Conservation (phyloP, 1,140 invertebrate species). For the Dryas iulia region DNA sequence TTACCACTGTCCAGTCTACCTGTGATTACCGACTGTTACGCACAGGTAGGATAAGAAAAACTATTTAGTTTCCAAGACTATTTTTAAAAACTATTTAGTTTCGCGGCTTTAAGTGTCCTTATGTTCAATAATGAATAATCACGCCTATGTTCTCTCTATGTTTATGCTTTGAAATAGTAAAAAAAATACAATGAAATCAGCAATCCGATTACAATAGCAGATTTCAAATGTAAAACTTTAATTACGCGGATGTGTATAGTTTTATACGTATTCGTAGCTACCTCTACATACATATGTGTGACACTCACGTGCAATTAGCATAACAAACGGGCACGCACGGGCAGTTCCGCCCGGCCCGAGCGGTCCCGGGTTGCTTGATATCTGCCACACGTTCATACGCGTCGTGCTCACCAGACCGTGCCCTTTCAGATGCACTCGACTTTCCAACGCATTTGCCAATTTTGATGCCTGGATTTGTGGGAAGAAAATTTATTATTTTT, state of each 20-base stretch:
- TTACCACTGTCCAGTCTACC: no score
- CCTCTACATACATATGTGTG: not conserved
- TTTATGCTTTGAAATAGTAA: no score
- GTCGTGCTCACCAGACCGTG: constrained; percentile 70
- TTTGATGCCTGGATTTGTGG: constrained; percentile 35
- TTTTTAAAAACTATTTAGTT: no score
- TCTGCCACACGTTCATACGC: constrained; percentile 58
- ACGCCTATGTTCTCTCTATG: no score
- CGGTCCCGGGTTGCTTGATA: constrained; percentile 45
- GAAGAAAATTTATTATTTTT: not conserved
- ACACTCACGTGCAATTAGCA: constrained; percentile 63
- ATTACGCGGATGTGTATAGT: not conserved
- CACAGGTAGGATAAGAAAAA: no score
- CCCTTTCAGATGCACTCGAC: constrained; percentile 52
- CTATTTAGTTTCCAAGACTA: no score
- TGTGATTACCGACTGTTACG: no score
- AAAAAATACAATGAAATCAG: no score
- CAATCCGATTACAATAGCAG: not conserved
- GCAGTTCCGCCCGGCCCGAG: constrained; percentile 30
- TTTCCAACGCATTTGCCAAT: constrained; percentile 45
- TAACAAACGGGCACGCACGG: constrained; percentile 66
- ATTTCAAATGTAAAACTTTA: not conserved
- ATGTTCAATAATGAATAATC: no score
- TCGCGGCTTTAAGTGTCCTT: no score
- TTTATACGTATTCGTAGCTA: no score